Conservation (phyloP, 2,888 invertebrate genomes). For the Alviniconcha strummeri region DNA sequence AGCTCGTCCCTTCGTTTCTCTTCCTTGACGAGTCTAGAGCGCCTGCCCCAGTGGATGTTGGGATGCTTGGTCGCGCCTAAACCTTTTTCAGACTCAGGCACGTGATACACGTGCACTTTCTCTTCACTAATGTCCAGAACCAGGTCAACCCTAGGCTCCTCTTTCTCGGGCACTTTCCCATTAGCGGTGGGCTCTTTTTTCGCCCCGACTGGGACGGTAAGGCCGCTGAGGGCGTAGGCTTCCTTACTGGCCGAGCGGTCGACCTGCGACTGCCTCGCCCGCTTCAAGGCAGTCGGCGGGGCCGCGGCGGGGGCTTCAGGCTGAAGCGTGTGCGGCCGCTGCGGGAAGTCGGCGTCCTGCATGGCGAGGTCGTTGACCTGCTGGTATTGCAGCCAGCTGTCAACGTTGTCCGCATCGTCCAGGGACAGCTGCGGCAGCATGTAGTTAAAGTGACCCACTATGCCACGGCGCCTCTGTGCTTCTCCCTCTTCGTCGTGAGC, state of each 20-base stretch:
- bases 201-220: too few species aligned
- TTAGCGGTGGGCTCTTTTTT: background rate
- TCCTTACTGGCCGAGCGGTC: too few species aligned
- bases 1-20: background rate
- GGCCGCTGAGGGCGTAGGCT: too few species aligned
- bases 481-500: background rate
- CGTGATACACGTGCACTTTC: background rate
- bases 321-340: background rate
- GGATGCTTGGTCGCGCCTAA: background rate
- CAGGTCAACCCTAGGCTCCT: constrained; percentile 4
- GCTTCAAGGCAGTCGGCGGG: too few species aligned
- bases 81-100: background rate
- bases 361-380: background rate
- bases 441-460: background rate
- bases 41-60: constrained; percentile 16
- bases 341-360: background rate
- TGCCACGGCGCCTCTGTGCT: background rate
- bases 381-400: background rate
- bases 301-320: background rate
- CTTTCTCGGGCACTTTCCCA: background rate
- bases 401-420: too few species aligned
- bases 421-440: background rate
- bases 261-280: too few species aligned
- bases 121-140: constrained; percentile 10
- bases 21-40: background rate